These are phyloP conservation scores for Coracopsis vasa DNA, from an alignment of 2,113 vertebrate genomes.

Conservation along the genomic window DNA sequence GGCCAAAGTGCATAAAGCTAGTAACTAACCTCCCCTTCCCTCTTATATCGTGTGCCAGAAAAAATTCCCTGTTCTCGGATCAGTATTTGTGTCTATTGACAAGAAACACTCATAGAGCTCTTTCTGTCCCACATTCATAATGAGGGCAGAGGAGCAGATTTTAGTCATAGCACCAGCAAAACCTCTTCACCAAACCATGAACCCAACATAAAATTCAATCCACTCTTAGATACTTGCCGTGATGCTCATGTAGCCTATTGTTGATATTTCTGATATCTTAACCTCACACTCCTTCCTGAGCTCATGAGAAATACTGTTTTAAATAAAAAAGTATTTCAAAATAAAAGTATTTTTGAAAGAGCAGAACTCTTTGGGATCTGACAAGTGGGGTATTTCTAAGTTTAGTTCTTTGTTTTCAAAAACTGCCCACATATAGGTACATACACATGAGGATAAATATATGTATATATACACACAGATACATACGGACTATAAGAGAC, in stretches of 20 bases:
- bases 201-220: background rate
- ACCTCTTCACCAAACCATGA: background rate
- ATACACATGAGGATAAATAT: background rate
- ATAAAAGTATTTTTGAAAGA: background rate
- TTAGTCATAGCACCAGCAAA: background rate
- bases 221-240: fast-evolving
- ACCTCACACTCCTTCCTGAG: background rate
- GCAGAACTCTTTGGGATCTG: background rate
- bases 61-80: background rate
- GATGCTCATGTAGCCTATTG: background rate
- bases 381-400: background rate
- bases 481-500: background rate
- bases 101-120: background rate
- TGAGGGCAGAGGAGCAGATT: background rate
- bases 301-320: background rate
- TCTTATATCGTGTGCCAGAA: background rate
- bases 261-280: background rate
- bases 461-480: background rate
- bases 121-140: background rate
- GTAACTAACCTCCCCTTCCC: background rate
- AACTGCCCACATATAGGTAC: background rate
- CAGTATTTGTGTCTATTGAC: background rate
- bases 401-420: background rate
- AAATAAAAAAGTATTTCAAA: background rate
- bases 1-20: background rate